These are phyloP conservation scores for Pedetes capensis DNA, from an alignment of 2,113 vertebrate genomes.

Conservation along the genomic window DNA sequence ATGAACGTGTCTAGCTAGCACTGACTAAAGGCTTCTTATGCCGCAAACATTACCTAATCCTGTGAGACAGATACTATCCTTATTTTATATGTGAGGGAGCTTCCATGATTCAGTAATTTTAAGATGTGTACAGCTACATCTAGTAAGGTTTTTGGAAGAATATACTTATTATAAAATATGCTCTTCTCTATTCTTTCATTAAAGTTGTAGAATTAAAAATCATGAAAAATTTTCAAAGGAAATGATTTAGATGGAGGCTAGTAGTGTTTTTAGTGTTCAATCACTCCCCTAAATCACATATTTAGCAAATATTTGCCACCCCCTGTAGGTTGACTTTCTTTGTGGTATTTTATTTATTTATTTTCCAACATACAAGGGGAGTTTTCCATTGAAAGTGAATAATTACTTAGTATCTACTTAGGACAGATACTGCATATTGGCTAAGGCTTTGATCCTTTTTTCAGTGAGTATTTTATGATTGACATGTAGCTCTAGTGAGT, in stretches of 20 bases:
- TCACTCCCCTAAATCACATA: background rate
- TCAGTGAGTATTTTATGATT: constrained; percentile 24
- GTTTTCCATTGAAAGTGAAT: background rate
- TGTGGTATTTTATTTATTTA: background rate
- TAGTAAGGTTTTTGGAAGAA: background rate
- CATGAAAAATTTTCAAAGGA: background rate
- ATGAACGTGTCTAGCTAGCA: background rate
- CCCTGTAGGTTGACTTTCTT: background rate
- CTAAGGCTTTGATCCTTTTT: background rate
- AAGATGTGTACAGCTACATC: background rate
- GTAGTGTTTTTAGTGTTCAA: background rate
- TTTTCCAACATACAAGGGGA: background rate
- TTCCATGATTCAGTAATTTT: background rate
- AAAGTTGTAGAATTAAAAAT: background rate
- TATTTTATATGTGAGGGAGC: background rate
- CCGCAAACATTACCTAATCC: background rate
- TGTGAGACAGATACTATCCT: background rate
- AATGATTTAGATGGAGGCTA: background rate
- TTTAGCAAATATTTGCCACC: background rate
- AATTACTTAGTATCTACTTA: constrained; percentile 9
- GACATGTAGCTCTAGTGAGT: background rate
- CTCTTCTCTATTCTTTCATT: background rate
- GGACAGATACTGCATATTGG: background rate
- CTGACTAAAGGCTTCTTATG: background rate
- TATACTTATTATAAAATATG: background rate